phyloP scores from a whole-genome alignment of 2,888 invertebrate genomes.

The Eupithecia tripunctaria region DNA sequence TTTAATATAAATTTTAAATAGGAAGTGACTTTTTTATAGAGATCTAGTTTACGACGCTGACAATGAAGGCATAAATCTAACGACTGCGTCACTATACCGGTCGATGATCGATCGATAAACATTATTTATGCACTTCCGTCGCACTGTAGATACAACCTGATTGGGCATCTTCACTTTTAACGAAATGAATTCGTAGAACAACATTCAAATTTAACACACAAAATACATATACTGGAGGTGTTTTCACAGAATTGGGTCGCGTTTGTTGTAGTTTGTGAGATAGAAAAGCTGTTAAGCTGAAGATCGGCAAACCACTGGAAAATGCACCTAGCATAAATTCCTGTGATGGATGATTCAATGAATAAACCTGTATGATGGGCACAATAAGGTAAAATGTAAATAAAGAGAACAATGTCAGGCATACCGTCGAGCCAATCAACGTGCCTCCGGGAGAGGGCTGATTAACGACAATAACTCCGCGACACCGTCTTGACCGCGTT shows the following conservation, averaged over 20 bases:
- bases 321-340: background rate
- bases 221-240: background rate
- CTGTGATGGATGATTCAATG: background rate
- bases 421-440: slow-evolving; percentile 68
- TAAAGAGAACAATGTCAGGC: slow-evolving; percentile 66
- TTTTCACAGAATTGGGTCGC: background rate
- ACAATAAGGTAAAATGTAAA: slow-evolving; percentile 70
- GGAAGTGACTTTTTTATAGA: slow-evolving; percentile 84
- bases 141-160: slow-evolving; percentile 55
- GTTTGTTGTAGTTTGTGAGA: background rate
- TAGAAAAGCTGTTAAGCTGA: background rate
- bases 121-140: slow-evolving; percentile 83
- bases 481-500: slow-evolving; percentile 78
- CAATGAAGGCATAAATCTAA: slow-evolving; percentile 84
- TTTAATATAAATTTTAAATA: slow-evolving; percentile 84
- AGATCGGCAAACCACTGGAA: background rate
- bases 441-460: slow-evolving; percentile 71
- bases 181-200: slow-evolving; percentile 66
- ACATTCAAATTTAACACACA: slow-evolving; percentile 39
- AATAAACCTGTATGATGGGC: slow-evolving; percentile 50
- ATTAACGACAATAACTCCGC: slow-evolving; percentile 82
- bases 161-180: slow-evolving; percentile 62
- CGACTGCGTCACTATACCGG: slow-evolving; percentile 73
- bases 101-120: slow-evolving; percentile 84
- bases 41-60: slow-evolving; percentile 84